These are phyloP conservation scores for Macropis europaea DNA, from an alignment of 2,888 invertebrate species.

Conservation along the genomic window DNA sequence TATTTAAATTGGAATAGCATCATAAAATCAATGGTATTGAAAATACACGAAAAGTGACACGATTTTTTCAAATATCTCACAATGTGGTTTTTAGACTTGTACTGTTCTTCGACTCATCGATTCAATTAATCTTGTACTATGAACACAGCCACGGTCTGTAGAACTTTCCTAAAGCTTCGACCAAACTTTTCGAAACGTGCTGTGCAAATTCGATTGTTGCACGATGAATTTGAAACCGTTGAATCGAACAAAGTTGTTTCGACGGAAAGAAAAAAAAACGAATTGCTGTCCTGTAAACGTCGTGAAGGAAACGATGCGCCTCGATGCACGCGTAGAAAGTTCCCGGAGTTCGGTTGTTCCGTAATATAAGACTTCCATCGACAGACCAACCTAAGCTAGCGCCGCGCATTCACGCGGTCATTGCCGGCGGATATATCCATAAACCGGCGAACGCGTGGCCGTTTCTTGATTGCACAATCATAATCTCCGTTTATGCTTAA, in stretches of 20 bases:
- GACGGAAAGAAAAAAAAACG: not conserved
- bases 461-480: constrained; percentile 27
- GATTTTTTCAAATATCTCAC: no score
- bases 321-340: constrained; percentile 52
- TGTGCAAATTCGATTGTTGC: no score
- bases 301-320: constrained; percentile 43
- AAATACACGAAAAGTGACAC: no score
- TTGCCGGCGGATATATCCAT: constrained; percentile 39
- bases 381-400: constrained; percentile 31
- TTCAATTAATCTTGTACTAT: no score
- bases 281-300: constrained; percentile 13
- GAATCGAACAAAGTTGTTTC: constrained; percentile 17
- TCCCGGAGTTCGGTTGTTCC: constrained; percentile 23
- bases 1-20: no score
- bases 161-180: no score
- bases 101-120: no score
- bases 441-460: constrained; percentile 1
- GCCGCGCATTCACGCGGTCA: constrained; percentile 41
- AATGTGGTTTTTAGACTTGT: no score
- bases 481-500: constrained; percentile 19
- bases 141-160: no score
- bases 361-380: constrained; percentile 41
- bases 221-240: constrained; percentile 9
- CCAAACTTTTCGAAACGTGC: no score
- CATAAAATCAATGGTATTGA: no score